Conservation (phyloP, 2,113 vertebrate genomes). For the Vulpes lagopus region DNA sequence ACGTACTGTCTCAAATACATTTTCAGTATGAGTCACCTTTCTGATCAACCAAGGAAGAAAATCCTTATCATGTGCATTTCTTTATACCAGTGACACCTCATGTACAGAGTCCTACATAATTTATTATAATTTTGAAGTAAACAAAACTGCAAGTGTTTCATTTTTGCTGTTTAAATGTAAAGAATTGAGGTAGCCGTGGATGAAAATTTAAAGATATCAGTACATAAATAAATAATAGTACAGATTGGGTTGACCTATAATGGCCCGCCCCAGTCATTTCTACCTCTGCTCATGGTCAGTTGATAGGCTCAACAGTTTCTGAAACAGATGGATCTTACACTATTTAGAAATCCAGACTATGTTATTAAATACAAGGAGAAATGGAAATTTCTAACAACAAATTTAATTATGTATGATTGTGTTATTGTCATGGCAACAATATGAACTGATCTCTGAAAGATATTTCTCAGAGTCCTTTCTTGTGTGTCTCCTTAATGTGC, state of each 20-base stretch:
- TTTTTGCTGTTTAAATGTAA: background rate
- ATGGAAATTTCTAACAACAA: background rate
- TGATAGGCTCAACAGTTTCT: background rate
- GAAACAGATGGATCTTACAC: background rate
- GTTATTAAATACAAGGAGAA: background rate
- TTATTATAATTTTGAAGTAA: background rate
- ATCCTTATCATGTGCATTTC: rapidly evolving
- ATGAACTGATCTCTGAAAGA: background rate
- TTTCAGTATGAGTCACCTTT: background rate
- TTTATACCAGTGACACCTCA: too few species aligned
- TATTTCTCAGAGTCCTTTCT: background rate
- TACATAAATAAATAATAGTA: background rate
- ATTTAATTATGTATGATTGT: background rate
- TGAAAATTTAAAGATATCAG: background rate
- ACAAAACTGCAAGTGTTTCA: background rate
- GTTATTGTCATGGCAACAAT: background rate
- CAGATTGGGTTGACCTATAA: background rate
- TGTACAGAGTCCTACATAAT: background rate
- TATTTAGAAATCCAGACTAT: background rate
- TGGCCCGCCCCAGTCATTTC: background rate
- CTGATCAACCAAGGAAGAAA: background rate
- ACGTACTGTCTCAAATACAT: too few species aligned
- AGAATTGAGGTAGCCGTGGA: background rate
- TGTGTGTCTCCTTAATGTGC: rapidly evolving
- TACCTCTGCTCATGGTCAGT: background rate